A percentile compares a stretch with the other conserved stretches of the same genome.
Conservation (phyloP, 2,888 invertebrate genomes). For the Autographa pulchrina region DNA sequence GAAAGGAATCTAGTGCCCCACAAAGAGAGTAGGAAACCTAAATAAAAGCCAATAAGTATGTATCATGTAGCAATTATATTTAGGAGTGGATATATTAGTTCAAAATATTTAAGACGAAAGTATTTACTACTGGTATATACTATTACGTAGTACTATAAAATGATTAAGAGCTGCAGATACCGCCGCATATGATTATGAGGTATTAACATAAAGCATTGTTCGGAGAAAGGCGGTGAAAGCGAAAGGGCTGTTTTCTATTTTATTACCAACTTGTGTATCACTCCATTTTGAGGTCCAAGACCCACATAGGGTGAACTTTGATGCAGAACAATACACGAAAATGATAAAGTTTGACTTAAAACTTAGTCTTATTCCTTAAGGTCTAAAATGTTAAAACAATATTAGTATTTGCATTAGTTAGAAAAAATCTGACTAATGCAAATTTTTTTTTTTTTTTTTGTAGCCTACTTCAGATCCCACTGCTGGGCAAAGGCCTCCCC, state of each 20-base stretch:
- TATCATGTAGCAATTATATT: no score
- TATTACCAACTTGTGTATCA: constrained; percentile 29
- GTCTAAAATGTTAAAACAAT: no score
- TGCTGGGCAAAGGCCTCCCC: no score
- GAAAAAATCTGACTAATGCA: no score
- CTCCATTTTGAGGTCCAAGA: constrained; percentile 6
- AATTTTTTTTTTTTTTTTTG: no score
- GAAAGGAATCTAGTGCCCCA: no score
- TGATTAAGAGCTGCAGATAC: constrained; percentile 17
- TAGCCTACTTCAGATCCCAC: no score
- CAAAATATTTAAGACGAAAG: not conserved
- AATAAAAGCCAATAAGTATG: no score
- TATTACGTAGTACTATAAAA: constrained; percentile 6
- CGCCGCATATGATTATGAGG: constrained; percentile 58
- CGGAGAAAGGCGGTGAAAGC: constrained; percentile 67
- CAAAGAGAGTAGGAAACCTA: no score
- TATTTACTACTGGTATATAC: constrained; percentile 1
- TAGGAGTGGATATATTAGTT: no score
- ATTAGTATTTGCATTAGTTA: no score
- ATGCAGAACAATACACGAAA: not conserved
- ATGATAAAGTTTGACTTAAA: not conserved
- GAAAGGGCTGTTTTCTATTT: constrained; percentile 54
- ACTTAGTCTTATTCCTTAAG: not conserved
- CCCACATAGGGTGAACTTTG: not conserved
- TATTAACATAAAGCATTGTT: constrained; percentile 68